phyloP scores from a whole-genome alignment of 2,888 invertebrate species.

The Xanthorhoe spadicearia region DNA sequence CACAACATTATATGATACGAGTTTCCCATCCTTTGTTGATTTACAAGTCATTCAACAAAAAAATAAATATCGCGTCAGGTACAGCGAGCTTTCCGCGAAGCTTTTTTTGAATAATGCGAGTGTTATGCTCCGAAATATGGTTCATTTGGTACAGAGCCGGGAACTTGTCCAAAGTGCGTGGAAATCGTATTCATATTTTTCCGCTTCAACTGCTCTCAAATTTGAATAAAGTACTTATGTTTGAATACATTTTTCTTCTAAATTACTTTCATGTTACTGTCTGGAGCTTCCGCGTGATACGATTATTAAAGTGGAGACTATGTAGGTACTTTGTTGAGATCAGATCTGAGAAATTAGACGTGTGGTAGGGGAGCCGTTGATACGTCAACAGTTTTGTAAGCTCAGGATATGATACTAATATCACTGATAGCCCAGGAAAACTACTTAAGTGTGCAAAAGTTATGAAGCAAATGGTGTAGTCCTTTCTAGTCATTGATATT shows the following conservation, averaged over 20 bases:
- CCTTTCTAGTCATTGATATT: neutral
- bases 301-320: conserved; percentile 32
- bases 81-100: conserved; percentile 22
- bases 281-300: conserved; percentile 33
- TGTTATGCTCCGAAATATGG: conserved; percentile 82
- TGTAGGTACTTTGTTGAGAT: conserved; percentile 32
- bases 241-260: conserved; percentile 48
- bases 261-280: conserved; percentile 45
- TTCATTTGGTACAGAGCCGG: conserved; percentile 76
- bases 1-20: too few species aligned
- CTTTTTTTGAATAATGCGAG: conserved; percentile 77
- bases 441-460: neutral
- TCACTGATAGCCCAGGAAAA: too few species aligned
- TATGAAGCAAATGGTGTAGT: neutral
- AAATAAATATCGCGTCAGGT: conserved; percentile 20
- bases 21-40: too few species aligned
- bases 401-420: neutral
- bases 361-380: conserved; percentile 3
- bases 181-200: conserved; percentile 84
- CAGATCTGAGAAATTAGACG: conserved; percentile 18
- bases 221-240: conserved; percentile 72
- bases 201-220: conserved; percentile 78
- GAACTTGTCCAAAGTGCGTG: conserved; percentile 76
- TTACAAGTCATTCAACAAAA: too few species aligned
- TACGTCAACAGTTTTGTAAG: neutral